Evolutionary conservation across 2,797 vertebrate genomes (phyloP).

Genomic region (Brachymystax lenok): DNA sequence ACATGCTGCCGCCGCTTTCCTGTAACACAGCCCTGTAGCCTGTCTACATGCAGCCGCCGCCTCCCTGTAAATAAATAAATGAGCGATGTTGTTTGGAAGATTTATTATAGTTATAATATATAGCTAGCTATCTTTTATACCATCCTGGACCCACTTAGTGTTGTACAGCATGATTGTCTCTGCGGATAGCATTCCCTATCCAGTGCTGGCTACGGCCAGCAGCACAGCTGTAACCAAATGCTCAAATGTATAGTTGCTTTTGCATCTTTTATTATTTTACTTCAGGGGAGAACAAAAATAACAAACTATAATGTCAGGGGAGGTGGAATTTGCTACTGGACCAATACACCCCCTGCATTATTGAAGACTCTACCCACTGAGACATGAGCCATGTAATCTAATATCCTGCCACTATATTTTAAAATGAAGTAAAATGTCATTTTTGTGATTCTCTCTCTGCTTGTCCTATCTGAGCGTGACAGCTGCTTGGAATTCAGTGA

Average conservation of each 20-base stretch:
- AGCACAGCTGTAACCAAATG: slow-evolving; percentile 34
- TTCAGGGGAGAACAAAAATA: slow-evolving; percentile 44
- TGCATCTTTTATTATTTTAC: slow-evolving; percentile 56
- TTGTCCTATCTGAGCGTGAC: slow-evolving; percentile 45
- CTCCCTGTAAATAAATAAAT: slow-evolving; percentile 37
- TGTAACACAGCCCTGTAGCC: not conserved
- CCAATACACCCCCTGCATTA: slow-evolving; percentile 54
- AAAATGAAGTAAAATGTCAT: slow-evolving; percentile 53
- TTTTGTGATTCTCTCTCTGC: slow-evolving; percentile 39
- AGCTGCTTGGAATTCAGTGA: slow-evolving; percentile 51
- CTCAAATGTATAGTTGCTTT: slow-evolving; percentile 26
- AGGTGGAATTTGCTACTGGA: slow-evolving; percentile 50
- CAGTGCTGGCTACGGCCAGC: slow-evolving; percentile 32
- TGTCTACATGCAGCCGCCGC: too few relatives aligned
- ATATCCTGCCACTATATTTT: slow-evolving; percentile 57
- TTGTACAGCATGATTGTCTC: slow-evolving; percentile 49
- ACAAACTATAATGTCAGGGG: slow-evolving; percentile 51
- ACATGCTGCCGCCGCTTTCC: too few relatives aligned
- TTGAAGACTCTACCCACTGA: slow-evolving; percentile 57
- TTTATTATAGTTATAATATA: slow-evolving; percentile 16
- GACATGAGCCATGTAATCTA: slow-evolving; percentile 46
- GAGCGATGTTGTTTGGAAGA: not conserved
- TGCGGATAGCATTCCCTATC: slow-evolving; percentile 33
- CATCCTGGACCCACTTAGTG: too few relatives aligned
- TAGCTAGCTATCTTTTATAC: slow-evolving; percentile 19